Percentiles rank a stretch among this genome's conserved stretches.
Conservation (phyloP, 2,888 invertebrate species). For the Melanargia galathea region DNA sequence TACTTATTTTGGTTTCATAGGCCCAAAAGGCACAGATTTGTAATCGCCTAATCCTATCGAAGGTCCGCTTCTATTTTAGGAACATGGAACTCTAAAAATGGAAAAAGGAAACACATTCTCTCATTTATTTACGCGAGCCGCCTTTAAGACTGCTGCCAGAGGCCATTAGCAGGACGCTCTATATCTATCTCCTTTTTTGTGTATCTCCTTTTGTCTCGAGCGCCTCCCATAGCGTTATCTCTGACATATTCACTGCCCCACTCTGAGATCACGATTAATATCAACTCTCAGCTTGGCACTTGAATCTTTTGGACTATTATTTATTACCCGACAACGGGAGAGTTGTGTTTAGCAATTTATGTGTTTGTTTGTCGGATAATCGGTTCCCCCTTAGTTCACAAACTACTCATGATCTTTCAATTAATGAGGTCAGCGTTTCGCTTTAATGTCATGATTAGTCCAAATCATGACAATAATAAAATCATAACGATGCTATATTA, state of each 20-base stretch:
- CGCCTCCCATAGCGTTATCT: slow-evolving; percentile 55
- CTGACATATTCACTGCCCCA: slow-evolving; percentile 60
- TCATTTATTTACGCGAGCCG: slow-evolving; percentile 72
- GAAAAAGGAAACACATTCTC: slow-evolving; percentile 58
- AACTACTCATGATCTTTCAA: no score
- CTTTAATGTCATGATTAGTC: no score
- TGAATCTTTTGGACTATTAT: not conserved
- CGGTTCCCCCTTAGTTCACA: no score
- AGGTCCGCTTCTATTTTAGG: slow-evolving; percentile 11
- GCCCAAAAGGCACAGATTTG: no score
- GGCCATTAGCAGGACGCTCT: slow-evolving; percentile 66
- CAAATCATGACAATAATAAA: no score
- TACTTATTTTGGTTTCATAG: no score
- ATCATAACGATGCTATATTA: no score
- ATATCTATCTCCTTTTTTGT: slow-evolving; percentile 55
- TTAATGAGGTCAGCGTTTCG: no score
- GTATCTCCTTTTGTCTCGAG: slow-evolving; percentile 51
- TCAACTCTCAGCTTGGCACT: slow-evolving; percentile 10
- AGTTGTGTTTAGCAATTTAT: not conserved
- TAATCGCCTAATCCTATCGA: not conserved
- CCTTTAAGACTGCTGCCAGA: slow-evolving; percentile 60
- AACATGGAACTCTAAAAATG: slow-evolving; percentile 43
- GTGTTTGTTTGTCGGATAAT: not conserved
- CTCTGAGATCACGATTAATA: slow-evolving; percentile 14
- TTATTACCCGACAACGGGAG: not conserved